Evolutionary conservation across 23 tunicate genomes (phyloP).

Genomic region (Aplidium turbinatum): DNA sequence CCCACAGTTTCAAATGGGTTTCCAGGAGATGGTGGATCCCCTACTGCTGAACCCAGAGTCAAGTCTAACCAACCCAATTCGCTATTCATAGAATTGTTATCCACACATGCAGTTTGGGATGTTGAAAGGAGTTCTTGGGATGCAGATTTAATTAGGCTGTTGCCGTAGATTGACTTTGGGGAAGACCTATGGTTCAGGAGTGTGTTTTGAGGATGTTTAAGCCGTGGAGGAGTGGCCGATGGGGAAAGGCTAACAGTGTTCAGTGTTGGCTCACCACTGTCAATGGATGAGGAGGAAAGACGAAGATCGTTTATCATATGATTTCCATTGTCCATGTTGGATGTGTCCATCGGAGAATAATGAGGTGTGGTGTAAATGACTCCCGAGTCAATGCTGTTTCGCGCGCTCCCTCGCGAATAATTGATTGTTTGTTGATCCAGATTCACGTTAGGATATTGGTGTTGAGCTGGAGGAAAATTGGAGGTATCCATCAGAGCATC

Average conservation of each 20-base stretch:
- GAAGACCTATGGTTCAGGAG: conserved; percentile 38
- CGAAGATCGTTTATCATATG: conserved; percentile 59
- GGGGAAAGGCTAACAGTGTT: conserved; percentile 58
- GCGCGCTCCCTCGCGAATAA: conserved; percentile 37
- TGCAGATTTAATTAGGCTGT: conserved; percentile 58
- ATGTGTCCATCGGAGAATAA: conserved; percentile 89
- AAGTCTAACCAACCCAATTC: conserved; percentile 75
- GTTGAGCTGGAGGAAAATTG: conserved; percentile 60
- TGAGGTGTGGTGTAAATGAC: conserved; percentile 68
- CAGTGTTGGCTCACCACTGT: conserved; percentile 74
- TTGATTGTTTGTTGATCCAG: conserved; percentile 14
- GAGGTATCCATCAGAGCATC: conserved; percentile 89
- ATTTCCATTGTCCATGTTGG: conserved; percentile 18
- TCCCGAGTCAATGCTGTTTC: conserved; percentile 65
- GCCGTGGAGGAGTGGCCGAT: conserved; percentile 41
- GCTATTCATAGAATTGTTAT: conserved; percentile 39
- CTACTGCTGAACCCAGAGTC: conserved; percentile 56
- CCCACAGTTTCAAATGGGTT: conserved; percentile 23
- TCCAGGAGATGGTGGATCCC: conserved; percentile 64
- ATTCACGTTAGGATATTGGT: conserved; percentile 19
- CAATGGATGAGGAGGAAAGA: conserved; percentile 74
- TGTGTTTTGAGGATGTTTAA: conserved; percentile 15
- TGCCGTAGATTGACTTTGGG: conserved; percentile 37
- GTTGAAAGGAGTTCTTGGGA: conserved; percentile 71
- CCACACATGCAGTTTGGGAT: conserved; percentile 7